A percentile compares a stretch with the other conserved stretches of the same genome.
These are phyloP conservation scores for Muscicapa adusta DNA, from an alignment of 2,113 vertebrate species.

Conservation along the genomic window DNA sequence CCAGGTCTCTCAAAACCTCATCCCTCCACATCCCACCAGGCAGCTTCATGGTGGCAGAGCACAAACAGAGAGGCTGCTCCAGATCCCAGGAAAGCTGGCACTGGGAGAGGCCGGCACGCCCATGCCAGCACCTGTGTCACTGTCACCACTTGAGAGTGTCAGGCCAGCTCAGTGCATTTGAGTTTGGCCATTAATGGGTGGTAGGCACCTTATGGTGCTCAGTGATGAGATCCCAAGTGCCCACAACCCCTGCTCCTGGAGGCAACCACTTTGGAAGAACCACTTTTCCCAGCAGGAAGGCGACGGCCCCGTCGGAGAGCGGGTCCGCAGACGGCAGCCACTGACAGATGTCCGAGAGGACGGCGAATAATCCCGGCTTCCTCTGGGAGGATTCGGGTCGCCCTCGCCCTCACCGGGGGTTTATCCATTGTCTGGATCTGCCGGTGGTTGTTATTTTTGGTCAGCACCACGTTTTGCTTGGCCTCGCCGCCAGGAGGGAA, in stretches of 20 bases:
- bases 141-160: accelerated
- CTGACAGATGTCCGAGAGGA: conserved; percentile 51
- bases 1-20: neutral
- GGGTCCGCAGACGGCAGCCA: neutral
- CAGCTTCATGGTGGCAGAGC: neutral
- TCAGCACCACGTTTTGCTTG: neutral
- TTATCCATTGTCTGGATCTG: conserved; percentile 63
- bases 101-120: accelerated
- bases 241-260: accelerated
- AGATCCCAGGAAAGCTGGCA: neutral
- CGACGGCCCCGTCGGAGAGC: neutral
- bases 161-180: neutral
- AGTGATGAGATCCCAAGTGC: neutral
- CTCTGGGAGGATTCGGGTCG: conserved; percentile 49
- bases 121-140: neutral
- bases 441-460: conserved; percentile 42
- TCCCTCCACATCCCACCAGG: neutral
- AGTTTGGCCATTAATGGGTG: neutral
- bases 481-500: neutral
- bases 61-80: neutral
- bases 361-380: conserved; percentile 28
- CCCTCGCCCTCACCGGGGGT: conserved; percentile 1
- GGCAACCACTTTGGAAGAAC: accelerated
- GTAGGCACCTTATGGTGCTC: neutral
- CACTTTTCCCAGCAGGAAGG: neutral